phyloP scores from a whole-genome alignment of 2,888 invertebrate genomes.

The Cheilosia pagana region DNA sequence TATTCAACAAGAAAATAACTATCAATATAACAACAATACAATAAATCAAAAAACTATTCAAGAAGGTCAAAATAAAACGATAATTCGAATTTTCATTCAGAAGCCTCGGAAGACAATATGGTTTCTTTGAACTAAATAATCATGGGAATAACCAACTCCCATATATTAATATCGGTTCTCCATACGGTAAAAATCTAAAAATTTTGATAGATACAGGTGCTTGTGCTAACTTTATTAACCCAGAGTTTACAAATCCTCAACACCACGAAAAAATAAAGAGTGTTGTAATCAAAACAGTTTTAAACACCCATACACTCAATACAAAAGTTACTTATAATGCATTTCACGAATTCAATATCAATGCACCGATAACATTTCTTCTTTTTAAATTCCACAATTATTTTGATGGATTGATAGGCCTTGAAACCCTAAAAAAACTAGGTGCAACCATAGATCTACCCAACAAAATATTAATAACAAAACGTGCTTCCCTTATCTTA shows the following conservation, averaged over 20 bases:
- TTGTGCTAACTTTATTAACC: conserved; percentile 56
- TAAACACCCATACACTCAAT: conserved; percentile 29
- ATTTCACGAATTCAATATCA: conserved; percentile 32
- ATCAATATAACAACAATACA: conserved; percentile 2
- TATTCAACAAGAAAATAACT: conserved; percentile 6
- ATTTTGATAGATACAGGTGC: conserved; percentile 38
- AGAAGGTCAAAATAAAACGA: conserved; percentile 18
- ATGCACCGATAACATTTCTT: conserved; percentile 20
- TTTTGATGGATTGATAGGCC: conserved; percentile 70
- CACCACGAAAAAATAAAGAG: conserved; percentile 7
- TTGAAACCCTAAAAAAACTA: conserved; percentile 56
- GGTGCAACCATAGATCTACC: conserved; percentile 48
- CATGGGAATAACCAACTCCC: conserved; percentile 20
- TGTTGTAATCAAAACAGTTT: conserved; percentile 24
- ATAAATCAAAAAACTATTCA: background rate
- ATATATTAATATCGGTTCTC: conserved; percentile 25
- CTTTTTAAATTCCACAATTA: conserved; percentile 65
- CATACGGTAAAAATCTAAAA: conserved; percentile 27
- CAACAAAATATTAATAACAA: conserved; percentile 45
- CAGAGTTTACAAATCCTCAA: conserved; percentile 24
- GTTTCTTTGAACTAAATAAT: conserved; percentile 36
- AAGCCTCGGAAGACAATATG: conserved; percentile 38
- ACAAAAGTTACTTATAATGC: conserved; percentile 13
- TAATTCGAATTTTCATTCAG: conserved; percentile 35
- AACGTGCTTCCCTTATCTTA: conserved; percentile 24